Percentiles rank a stretch among this genome's conserved stretches.
Evolutionary conservation across 2,113 vertebrate genomes (phyloP).

Genomic region (Osmerus eperlanus): DNA sequence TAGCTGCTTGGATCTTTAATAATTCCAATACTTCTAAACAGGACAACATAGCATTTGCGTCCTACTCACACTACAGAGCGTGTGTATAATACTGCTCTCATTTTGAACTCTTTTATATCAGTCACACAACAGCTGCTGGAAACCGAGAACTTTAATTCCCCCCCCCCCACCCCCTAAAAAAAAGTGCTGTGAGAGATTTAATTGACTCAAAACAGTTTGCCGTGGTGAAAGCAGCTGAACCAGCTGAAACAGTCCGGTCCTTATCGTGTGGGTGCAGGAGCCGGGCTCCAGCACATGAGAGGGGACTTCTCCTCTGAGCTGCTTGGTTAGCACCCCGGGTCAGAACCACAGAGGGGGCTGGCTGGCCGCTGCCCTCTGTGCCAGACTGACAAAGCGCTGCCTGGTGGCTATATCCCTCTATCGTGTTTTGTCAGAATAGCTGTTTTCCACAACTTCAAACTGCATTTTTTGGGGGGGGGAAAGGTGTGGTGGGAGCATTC

Average conservation of each 20-base stretch:
- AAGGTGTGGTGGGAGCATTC: conserved; percentile 14
- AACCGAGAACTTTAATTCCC: conserved; percentile 3
- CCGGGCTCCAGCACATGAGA: conserved; percentile 39
- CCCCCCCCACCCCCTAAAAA: not conserved
- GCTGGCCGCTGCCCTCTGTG: conserved; percentile 37
- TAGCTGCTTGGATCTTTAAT: conserved; percentile 16
- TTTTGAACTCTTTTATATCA: conserved; percentile 17
- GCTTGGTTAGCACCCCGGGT: conserved; percentile 47
- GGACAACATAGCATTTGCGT: conserved; percentile 17
- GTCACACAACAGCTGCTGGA: conserved; percentile 17
- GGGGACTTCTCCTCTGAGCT: conserved; percentile 29
- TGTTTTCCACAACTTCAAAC: conserved; percentile 24
- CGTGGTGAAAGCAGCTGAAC: conserved; percentile 22
- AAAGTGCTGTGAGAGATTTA: conserved; percentile 48
- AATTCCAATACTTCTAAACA: conserved; percentile 30
- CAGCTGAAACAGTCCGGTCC: conserved; percentile 39
- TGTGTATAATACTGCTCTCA: conserved; percentile 2
- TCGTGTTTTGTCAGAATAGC: conserved; percentile 43
- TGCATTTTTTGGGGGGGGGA: not conserved
- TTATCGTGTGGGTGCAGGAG: conserved; percentile 66
- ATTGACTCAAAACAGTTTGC: conserved; percentile 50
- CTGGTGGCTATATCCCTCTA: conserved; percentile 33
- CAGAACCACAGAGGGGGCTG: conserved; percentile 30
- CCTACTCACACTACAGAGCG: conserved; percentile 8
- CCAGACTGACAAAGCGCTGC: conserved; percentile 44